phyloP scores from a whole-genome alignment of 2,888 invertebrate genomes.

The Malacosoma neustria region DNA sequence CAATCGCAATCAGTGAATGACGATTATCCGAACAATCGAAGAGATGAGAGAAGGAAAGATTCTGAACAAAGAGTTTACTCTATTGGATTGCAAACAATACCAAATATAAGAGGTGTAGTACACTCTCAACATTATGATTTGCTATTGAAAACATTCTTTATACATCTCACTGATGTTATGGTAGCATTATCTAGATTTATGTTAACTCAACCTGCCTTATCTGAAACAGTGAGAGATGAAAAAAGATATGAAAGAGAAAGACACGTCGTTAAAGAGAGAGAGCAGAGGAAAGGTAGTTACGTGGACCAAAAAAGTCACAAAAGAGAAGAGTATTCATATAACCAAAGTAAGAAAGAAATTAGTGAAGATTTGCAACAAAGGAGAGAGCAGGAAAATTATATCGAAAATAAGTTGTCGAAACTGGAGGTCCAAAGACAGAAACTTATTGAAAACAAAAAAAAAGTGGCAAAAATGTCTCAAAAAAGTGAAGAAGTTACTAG shows the following conservation, averaged over 20 bases:
- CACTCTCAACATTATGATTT: conserved; percentile 47
- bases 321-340: conserved; percentile 1
- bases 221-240: conserved; percentile 11
- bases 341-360: background rate
- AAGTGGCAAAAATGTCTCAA: conserved; percentile 57
- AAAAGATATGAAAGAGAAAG: conserved; percentile 11
- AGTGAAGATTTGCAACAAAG: background rate
- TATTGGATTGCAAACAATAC: conserved; percentile 53
- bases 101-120: conserved; percentile 41
- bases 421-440: conserved; percentile 4
- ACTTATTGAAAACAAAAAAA: conserved; percentile 17
- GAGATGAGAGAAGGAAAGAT: conserved; percentile 11
- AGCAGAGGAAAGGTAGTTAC: conserved; percentile 1
- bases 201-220: conserved; percentile 34
- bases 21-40: too few species aligned
- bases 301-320: conserved; percentile 4
- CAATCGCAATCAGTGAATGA: too few species aligned
- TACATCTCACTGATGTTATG: conserved; percentile 65
- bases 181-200: conserved; percentile 56
- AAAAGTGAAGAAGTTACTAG: conserved; percentile 46
- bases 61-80: conserved; percentile 43
- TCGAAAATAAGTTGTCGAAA: conserved; percentile 4
- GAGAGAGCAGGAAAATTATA: background rate
- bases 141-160: conserved; percentile 56
- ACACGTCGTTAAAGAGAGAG: conserved; percentile 1